Evolutionary conservation across 2,888 invertebrate species (phyloP).

Genomic region (Dynastes grantii): DNA sequence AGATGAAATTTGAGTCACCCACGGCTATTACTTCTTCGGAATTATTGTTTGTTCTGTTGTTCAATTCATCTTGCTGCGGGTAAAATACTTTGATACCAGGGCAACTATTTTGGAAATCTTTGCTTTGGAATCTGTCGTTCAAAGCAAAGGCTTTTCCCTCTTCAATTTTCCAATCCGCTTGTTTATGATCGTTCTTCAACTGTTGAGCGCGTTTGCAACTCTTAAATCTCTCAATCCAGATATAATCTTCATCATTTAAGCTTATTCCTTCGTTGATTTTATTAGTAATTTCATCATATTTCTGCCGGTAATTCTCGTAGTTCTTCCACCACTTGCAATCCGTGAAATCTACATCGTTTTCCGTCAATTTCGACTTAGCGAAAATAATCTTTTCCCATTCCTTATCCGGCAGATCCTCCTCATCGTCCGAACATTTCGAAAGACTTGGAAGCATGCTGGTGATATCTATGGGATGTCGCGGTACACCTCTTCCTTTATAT

Average conservation of each 20-base stretch:
- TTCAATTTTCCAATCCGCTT: constrained; percentile 44
- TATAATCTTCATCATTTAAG: constrained; percentile 51
- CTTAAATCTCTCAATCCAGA: constrained; percentile 53
- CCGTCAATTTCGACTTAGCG: constrained; percentile 59
- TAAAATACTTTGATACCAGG: constrained; percentile 52
- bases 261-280: constrained; percentile 49
- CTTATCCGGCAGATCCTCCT: constrained; percentile 43
- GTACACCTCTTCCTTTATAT: constrained; percentile 61
- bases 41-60: neutral
- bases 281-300: constrained; percentile 47
- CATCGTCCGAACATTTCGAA: constrained; percentile 35
- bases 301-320: constrained; percentile 52
- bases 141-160: constrained; percentile 30
- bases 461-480: constrained; percentile 11
- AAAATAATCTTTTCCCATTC: constrained; percentile 62
- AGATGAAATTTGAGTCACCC: neutral
- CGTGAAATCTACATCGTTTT: constrained; percentile 54
- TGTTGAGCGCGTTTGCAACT: constrained; percentile 49
- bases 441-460: neutral
- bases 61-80: constrained; percentile 16
- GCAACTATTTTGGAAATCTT: constrained; percentile 52
- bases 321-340: constrained; percentile 56
- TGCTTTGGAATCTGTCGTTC: constrained; percentile 52
- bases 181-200: constrained; percentile 47
- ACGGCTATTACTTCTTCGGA: neutral